These are phyloP conservation scores for Hypolimnas misippus DNA, from an alignment of 2,888 invertebrate species.

Conservation along the genomic window DNA sequence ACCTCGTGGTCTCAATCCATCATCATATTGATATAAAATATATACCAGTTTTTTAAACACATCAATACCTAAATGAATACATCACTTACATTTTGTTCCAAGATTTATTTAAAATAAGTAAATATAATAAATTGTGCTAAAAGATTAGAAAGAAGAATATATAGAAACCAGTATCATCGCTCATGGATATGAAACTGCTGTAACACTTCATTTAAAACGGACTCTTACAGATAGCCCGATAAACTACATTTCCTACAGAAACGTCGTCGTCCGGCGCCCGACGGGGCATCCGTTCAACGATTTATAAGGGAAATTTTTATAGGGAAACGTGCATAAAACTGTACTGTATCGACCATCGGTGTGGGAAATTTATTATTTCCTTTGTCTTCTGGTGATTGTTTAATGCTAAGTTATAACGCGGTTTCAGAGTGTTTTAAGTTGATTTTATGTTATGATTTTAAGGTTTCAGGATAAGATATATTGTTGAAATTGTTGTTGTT, in stretches of 20 bases:
- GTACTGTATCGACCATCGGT: conserved; percentile 40
- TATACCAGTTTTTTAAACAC: too few relatives aligned
- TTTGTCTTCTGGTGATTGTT: conserved; percentile 42
- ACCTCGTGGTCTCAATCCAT: too few relatives aligned
- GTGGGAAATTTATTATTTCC: conserved; percentile 41
- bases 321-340: conserved; percentile 48
- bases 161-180: not conserved
- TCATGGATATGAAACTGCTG: conserved; percentile 1
- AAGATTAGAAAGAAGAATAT: not conserved
- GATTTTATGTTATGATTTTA: not conserved
- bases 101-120: not conserved
- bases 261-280: conserved; percentile 34
- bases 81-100: too few relatives aligned
- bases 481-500: not conserved
- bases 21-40: too few relatives aligned
- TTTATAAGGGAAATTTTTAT: conserved; percentile 44
- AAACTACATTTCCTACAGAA: conserved; percentile 32
- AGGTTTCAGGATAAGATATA: not conserved
- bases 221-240: conserved; percentile 37
- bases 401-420: conserved; percentile 15
- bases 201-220: conserved; percentile 27
- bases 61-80: too few relatives aligned
- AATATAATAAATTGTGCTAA: not conserved
- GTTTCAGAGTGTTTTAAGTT: conserved; percentile 3
- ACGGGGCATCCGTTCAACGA: conserved; percentile 32